Conservation (phyloP, 2,113 vertebrate species). For the Mungos mungo region DNA sequence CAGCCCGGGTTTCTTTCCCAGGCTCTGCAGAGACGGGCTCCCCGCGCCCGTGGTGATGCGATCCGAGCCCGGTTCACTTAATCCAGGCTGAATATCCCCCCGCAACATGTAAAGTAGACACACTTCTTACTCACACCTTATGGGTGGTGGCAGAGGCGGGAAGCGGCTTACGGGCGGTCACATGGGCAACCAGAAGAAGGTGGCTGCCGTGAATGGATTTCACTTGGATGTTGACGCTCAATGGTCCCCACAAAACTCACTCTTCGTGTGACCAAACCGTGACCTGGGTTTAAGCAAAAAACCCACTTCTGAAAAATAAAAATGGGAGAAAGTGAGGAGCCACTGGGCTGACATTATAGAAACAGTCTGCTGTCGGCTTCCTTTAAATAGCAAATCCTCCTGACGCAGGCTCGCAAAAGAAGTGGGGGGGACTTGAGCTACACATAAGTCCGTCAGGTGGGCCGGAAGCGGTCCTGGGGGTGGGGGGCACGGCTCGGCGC, state of each 20-base stretch:
- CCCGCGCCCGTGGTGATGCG: accelerated
- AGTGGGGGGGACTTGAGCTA: background rate
- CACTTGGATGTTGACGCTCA: accelerated
- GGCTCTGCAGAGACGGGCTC: background rate
- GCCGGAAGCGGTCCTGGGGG: background rate
- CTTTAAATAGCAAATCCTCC: background rate
- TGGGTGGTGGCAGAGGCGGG: accelerated
- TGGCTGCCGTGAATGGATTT: accelerated
- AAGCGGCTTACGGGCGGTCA: background rate
- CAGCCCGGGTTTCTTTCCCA: accelerated
- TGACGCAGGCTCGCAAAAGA: too few relatives aligned
- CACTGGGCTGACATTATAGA: background rate
- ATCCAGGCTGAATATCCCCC: background rate
- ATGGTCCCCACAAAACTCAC: background rate
- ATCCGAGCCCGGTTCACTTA: accelerated
- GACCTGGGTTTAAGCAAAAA: background rate
- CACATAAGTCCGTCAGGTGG: background rate
- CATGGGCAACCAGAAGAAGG: background rate
- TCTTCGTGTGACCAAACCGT: background rate
- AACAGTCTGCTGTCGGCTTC: background rate
- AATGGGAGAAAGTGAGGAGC: background rate
- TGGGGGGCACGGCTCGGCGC: accelerated
- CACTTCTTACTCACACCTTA: accelerated
- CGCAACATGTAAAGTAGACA: accelerated
- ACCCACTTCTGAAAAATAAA: background rate